Base-by-base conservation (phyloP, 2,888 invertebrate species). In the Nebria salina region DNA sequence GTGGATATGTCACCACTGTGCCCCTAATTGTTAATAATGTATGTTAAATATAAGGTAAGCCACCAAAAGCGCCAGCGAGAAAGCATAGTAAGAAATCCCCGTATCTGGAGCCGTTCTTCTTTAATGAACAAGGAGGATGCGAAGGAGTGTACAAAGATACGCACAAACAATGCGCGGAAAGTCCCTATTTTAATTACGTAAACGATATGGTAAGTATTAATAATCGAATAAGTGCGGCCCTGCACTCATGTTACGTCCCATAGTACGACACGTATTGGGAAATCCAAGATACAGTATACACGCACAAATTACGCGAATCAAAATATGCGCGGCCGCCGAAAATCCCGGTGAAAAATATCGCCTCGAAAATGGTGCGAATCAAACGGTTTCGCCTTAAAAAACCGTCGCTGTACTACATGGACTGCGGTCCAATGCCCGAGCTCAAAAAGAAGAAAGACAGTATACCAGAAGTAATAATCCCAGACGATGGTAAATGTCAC, bases 111-210 rank as follows among this genome's bases (percentile, higher is more conserved):
- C 87, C 87, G 0, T 85, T 83, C 34, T 84, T 83, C 54, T 85
- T 85, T 72, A 75, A 81, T 74, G 84, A 84, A 25, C 83, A 83
- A 74, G 82, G 83, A 82, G 85, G 76, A 25, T 85, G 84, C 79
- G 85, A 84, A 8, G 88, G 87, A 20, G 83, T 85, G 42, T 88
- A 87, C 80, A 83, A 83, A 66, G 86, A 87, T 74, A 85, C 83
- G 9, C 86, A 86, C 42, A 83, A 85, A 11, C 87, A 87, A 81
- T 85, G 84, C 77, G 88, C 89, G 0, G 85, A 86, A 66, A 87
- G 86, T 84, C 85, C 85, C 26, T 88, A 89, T 83, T 88, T 88
- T 84, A 83, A 84, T 26, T 88, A 88, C 82, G 66, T 84, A 8
- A 72, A 82, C 11, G 85, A 85, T 76, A 82, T 85, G 84, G 86